A percentile compares a stretch with the other conserved stretches of the same genome.
These are phyloP conservation scores for Bucco capensis DNA, from an alignment of 2,113 vertebrate species.

Conservation along the genomic window DNA sequence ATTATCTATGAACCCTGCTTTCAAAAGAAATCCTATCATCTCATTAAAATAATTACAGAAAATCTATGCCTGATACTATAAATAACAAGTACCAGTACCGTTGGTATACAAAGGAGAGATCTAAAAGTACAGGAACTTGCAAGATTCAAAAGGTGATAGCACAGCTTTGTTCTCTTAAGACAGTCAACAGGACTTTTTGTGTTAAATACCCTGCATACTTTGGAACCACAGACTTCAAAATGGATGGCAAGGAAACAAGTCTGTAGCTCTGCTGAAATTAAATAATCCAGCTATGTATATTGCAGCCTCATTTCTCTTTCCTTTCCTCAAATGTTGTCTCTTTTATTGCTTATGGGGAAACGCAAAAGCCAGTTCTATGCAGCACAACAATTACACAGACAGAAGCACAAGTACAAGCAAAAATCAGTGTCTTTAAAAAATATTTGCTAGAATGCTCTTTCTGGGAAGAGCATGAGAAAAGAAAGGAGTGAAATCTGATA, in stretches of 20 bases:
- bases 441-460: background rate
- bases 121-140: background rate
- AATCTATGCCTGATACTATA: background rate
- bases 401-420: background rate
- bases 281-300: background rate
- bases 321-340: background rate
- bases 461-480: background rate
- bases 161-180: background rate
- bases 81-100: background rate
- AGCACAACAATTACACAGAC: background rate
- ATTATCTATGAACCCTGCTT: slow-evolving; percentile 11
- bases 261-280: background rate
- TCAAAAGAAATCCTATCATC: background rate
- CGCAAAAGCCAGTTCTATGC: background rate
- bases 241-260: background rate
- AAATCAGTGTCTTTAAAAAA: background rate
- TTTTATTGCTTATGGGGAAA: background rate
- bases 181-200: background rate
- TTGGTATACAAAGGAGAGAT: background rate
- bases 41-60: slow-evolving; percentile 28
- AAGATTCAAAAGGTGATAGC: background rate
- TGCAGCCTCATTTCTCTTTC: background rate
- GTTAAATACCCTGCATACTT: background rate
- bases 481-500: background rate
- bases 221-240: background rate